Base-by-base conservation (phyloP, 2,888 invertebrate species). In the Pherbina coryleti region DNA sequence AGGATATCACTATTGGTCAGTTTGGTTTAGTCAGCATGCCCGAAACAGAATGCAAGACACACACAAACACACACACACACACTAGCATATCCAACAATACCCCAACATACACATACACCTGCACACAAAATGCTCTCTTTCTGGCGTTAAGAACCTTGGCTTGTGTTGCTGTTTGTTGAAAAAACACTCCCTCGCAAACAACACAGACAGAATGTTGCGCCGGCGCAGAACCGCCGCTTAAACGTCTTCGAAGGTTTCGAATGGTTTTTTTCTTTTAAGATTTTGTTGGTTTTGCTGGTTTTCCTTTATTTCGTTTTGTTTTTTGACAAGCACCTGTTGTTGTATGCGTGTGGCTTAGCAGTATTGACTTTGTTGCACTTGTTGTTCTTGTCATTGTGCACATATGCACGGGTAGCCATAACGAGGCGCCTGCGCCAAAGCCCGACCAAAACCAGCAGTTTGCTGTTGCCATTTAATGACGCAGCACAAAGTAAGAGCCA, bases 391-490 rank as follows among this genome's bases (percentile, higher is more conserved):
- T 60, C 19, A 28, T 60, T 60, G 55, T 60, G 57, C 57, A 31
- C 64, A 64, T 64, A 31, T 64, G 64, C 64, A 34, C 17, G 17
- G n/a, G 31, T 31, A 34, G 31, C 14, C 44, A 44, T 44, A 44
- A 44, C 44, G 69, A 25, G 37, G 72, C 72, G 60, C 44, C 57
- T 60, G 60, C 72, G 67, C 55, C 44, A 67, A n/a, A 49, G 66
- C 67, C 66, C n/a, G 17, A 49, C 49, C 49, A 51, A 60, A 37
- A 44, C 31, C 71, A 17, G 53, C 66, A 34, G 22, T n/a, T 49
- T 66, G 74, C 25, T 74, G 74, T 66, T 75, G 34, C 64, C 66
- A 60, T 60, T 73, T 53, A 75, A 66, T 75, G 74, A 75, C 53
- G 74, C 66, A 67, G 66, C 75, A 75, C 31, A 74, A 64, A 64